Percentiles rank a stretch among this genome's conserved stretches.
Evolutionary conservation across 1,140 invertebrate genomes (phyloP).

Genomic region (Drosophila sp.): DNA sequence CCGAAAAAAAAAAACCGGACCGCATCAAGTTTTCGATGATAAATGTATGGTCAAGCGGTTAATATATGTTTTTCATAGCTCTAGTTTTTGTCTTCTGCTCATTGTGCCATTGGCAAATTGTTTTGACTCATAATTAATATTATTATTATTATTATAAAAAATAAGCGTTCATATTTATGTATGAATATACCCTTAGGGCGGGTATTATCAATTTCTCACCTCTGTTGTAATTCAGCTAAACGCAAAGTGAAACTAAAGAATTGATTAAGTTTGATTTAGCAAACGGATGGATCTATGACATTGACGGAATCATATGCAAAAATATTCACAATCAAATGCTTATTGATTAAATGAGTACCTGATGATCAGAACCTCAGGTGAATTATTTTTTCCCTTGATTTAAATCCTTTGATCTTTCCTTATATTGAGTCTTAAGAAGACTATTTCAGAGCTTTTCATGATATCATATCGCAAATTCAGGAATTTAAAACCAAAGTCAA

Average conservation of each 20-base stretch:
- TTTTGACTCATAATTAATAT: conserved; percentile 36
- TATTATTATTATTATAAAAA: conserved; percentile 20
- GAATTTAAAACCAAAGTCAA: no score
- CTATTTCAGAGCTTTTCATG: no score
- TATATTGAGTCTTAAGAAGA: no score
- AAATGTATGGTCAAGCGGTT: conserved; percentile 55
- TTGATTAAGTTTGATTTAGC: no score
- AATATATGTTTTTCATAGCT: conserved; percentile 49
- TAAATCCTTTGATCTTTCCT: no score
- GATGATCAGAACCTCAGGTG: no score
- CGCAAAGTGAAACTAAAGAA: neutral
- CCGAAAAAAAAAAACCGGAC: conserved; percentile 31
- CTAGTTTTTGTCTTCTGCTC: conserved; percentile 50
- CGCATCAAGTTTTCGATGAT: conserved; percentile 70
- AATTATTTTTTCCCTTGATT: no score
- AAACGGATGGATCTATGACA: no score
- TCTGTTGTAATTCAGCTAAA: neutral
- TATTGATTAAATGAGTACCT: no score
- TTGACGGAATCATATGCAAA: no score
- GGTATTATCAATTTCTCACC: neutral
- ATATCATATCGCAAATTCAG: no score
- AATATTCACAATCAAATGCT: no score
- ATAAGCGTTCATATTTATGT: conserved; percentile 18
- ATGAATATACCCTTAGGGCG: neutral
- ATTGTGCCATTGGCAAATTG: conserved; percentile 47